Evolutionary conservation across 2,797 vertebrate genomes (phyloP), one percentile per base, ranked within the genome.

Genomic region (Tolypeutes matacus): DNA sequence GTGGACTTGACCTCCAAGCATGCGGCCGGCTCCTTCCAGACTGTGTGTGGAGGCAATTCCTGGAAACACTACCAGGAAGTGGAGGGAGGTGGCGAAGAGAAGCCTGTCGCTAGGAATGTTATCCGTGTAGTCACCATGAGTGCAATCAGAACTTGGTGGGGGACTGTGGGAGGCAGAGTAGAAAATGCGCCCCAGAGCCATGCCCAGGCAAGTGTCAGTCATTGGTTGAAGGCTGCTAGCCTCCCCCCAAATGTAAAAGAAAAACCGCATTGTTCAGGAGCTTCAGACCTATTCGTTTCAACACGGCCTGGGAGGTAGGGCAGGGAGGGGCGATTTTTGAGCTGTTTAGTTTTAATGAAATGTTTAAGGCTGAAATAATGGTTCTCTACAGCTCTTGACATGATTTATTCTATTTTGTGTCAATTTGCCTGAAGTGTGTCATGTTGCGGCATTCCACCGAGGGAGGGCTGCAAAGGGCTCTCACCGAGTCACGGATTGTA

Each of bases 311-410:
- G 86, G 39, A 90, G 67, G 56, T 31, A 25, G 31, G 67, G 31
- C 17, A 20, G 29, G 62, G 67, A 85, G 14, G 73, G 49, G 46
- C 89, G 36, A 76, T 56, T 92, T 89, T 89, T 39, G 93, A 89
- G 77, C 96, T 94, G 84, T 96, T 96, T 89, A 49, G 34, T 89
- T 88, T 92, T 95, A 97, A 96, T 97, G 96, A 96, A 96, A 95
- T 93, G 86, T 95, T 98, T 97, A 96, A 96, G 93, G 94, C 91
- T 86, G 93, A 95, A 95, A 90, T 97, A 89, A 96, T 93, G 75
- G 86, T 76, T 80, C 72, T 49, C 2, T 89, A 82, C 84, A 86
- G 92, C 73, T 89, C 62, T 69, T 87, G 83, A 90, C 51, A 15
- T 96, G 96, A 96, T 96, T 96, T 96, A 95, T 95, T 95, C 82